A percentile compares a stretch with the other conserved stretches of the same genome.
These are phyloP conservation scores for Sternarchorhynchus goeldii DNA, from an alignment of 2,797 vertebrate genomes.

Conservation along the genomic window DNA sequence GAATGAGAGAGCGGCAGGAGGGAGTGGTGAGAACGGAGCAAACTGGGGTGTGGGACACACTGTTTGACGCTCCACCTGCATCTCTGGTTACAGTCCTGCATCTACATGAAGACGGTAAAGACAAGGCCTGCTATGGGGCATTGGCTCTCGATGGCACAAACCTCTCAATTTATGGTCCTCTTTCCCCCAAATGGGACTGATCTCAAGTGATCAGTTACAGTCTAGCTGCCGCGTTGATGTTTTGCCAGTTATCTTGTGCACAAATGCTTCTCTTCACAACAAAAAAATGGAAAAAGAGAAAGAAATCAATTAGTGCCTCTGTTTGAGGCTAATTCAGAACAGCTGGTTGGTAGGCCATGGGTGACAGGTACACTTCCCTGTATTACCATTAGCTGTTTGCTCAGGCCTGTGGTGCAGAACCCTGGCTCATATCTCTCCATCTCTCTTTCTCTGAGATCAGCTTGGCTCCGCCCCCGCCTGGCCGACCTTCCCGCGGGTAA, in stretches of 20 bases:
- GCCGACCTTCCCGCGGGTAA: slow-evolving; percentile 55
- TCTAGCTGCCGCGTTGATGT: slow-evolving; percentile 61
- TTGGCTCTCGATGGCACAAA: slow-evolving; percentile 34
- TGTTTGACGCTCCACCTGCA: background rate
- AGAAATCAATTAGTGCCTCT: slow-evolving; percentile 72
- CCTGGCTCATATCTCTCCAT: slow-evolving; percentile 53
- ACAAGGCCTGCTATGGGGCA: background rate
- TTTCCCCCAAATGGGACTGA: slow-evolving; percentile 51
- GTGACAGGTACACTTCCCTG: slow-evolving; percentile 62
- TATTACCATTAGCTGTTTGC: slow-evolving; percentile 66
- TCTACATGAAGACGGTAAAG: slow-evolving; percentile 1
- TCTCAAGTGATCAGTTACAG: slow-evolving; percentile 70
- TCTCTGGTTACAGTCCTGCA: slow-evolving; percentile 3
- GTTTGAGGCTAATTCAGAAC: slow-evolving; percentile 74
- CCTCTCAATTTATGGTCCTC: slow-evolving; percentile 42
- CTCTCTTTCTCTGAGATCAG: slow-evolving; percentile 42
- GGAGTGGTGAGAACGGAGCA: background rate
- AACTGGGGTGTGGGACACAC: background rate
- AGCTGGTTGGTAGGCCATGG: slow-evolving; percentile 68
- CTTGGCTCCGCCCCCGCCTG: slow-evolving; percentile 32
- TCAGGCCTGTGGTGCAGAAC: slow-evolving; percentile 59
- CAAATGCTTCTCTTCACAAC: slow-evolving; percentile 60
- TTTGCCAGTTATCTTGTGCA: slow-evolving; percentile 68
- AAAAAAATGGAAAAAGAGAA: background rate
- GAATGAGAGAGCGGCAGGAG: background rate